phyloP scores from a whole-genome alignment of 2,888 invertebrate species.

The Thereva nobilitata region DNA sequence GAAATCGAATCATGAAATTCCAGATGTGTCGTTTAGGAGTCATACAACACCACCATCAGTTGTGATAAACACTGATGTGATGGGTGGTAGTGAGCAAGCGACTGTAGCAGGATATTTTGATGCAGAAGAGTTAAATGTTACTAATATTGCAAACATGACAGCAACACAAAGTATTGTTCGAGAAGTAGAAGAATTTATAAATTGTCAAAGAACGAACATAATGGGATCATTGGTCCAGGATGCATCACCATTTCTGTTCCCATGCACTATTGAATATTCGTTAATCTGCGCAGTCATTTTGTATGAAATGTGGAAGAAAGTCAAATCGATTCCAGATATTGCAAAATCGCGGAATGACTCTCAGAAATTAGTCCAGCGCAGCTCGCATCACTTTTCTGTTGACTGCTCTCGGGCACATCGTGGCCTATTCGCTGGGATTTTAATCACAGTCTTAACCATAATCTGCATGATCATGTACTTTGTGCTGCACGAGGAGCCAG shows the following conservation, averaged over 20 bases:
- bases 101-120: neutral
- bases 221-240: constrained; percentile 74
- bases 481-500: constrained; percentile 71
- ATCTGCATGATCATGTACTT: constrained; percentile 90
- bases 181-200: constrained; percentile 40
- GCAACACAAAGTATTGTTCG: constrained; percentile 56
- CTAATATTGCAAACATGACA: constrained; percentile 26
- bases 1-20: constrained; percentile 49
- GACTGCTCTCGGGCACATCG: constrained; percentile 85
- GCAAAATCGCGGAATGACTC: constrained; percentile 57
- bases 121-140: neutral
- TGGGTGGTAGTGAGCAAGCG: neutral
- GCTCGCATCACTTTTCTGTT: constrained; percentile 72
- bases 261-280: constrained; percentile 88
- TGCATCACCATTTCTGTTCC: constrained; percentile 80
- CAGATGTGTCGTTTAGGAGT: neutral
- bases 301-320: constrained; percentile 91
- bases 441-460: constrained; percentile 79
- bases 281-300: constrained; percentile 87
- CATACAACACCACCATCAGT: neutral
- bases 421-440: constrained; percentile 73
- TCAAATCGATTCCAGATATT: constrained; percentile 64
- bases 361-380: constrained; percentile 51
- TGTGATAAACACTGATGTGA: neutral
- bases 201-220: constrained; percentile 67